Evolutionary conservation across 2,113 vertebrate genomes (phyloP).

Genomic region (Ornithorhynchus anatinus): DNA sequence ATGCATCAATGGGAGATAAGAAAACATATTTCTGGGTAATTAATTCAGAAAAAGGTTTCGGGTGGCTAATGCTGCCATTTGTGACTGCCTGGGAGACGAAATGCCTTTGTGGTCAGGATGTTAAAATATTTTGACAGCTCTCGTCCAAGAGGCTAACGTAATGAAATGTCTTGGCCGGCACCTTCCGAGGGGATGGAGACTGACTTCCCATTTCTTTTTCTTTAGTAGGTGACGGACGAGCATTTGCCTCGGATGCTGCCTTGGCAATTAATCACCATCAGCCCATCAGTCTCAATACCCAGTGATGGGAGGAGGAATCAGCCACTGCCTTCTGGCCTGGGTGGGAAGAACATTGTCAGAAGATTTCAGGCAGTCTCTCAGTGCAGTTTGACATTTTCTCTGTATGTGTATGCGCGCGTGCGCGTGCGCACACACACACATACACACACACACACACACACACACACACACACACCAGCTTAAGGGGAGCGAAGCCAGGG

Average conservation of each 20-base stretch:
- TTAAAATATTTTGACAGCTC: slow-evolving; percentile 73
- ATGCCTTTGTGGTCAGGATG: slow-evolving; percentile 52
- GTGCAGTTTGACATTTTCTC: no score
- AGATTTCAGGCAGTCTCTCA: no score
- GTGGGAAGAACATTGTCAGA: no score
- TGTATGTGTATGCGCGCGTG: no score
- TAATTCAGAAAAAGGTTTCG: slow-evolving; percentile 68
- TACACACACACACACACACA: no score
- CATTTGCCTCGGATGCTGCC: slow-evolving; percentile 29
- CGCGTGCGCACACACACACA: no score
- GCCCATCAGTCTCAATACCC: slow-evolving; percentile 30
- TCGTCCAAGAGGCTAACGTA: slow-evolving; percentile 62
- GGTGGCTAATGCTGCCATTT: slow-evolving; percentile 67
- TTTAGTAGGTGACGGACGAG: slow-evolving; percentile 21
- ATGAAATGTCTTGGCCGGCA: slow-evolving; percentile 59
- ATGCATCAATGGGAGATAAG: slow-evolving; percentile 64
- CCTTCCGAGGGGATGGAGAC: slow-evolving; percentile 57
- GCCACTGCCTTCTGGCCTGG: no score
- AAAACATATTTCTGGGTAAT: slow-evolving; percentile 68
- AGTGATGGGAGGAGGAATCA: no score
- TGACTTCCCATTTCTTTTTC: slow-evolving; percentile 67
- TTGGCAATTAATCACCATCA: slow-evolving; percentile 58
- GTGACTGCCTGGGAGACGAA: slow-evolving; percentile 57
- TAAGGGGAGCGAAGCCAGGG: no score
- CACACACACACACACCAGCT: no score